These are phyloP conservation scores for Bombus superbus DNA, from an alignment of 1,140 invertebrate species.

Conservation along the genomic window DNA sequence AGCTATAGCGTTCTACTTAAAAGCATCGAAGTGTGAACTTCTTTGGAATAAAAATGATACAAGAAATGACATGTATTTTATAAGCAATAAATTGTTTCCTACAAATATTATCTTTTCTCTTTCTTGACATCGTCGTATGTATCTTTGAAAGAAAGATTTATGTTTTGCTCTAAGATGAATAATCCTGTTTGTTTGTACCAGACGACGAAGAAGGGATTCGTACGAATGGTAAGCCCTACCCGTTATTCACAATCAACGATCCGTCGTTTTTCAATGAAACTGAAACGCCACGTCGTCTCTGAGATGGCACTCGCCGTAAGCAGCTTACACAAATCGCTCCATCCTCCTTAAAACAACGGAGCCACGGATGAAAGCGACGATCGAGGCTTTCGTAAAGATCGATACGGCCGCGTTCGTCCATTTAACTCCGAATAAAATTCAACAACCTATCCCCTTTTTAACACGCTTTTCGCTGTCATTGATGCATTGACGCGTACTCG, in stretches of 20 bases:
- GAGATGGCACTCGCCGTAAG: slow-evolving; percentile 41
- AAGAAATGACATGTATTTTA: not conserved
- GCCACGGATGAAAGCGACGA: slow-evolving; percentile 58
- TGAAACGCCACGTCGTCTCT: slow-evolving; percentile 24
- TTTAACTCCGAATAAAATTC: slow-evolving; percentile 2
- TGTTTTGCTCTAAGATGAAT: not conserved
- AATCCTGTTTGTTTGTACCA: not conserved
- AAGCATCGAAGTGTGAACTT: not conserved
- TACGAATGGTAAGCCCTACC: not conserved
- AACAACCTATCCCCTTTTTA: not conserved
- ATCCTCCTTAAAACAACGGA: slow-evolving; percentile 41
- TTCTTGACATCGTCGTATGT: too few species aligned
- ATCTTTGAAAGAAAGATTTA: not conserved
- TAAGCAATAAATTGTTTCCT: not conserved
- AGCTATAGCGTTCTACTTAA: not conserved
- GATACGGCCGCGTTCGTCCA: slow-evolving; percentile 59
- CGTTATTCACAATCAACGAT: slow-evolving; percentile 41
- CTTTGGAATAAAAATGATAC: not conserved
- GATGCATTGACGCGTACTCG: slow-evolving; percentile 17
- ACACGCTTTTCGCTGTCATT: slow-evolving; percentile 42
- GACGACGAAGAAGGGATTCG: not conserved
- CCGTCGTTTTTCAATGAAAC: slow-evolving; percentile 16
- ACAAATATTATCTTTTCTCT: too few species aligned
- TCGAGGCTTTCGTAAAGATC: slow-evolving; percentile 48
- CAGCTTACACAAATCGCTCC: slow-evolving; percentile 22